Evolutionary conservation across 92 coral and sea anemone species (phyloP).

Genomic region (Phenganax marumi): DNA sequence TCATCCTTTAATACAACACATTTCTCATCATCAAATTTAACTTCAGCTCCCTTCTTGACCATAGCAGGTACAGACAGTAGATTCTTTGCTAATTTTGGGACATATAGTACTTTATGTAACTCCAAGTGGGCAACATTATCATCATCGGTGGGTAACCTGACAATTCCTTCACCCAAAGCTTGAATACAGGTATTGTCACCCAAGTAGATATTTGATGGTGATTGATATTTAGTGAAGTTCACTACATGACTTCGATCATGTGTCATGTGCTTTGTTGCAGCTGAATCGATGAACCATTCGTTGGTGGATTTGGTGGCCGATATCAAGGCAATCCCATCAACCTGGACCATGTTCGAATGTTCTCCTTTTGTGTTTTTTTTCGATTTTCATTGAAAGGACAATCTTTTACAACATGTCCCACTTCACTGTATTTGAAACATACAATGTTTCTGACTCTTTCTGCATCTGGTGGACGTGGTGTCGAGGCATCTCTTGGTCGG

Average conservation of each 20-base stretch:
- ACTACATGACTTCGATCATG: conserved; percentile 42
- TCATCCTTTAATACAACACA: conserved; percentile 45
- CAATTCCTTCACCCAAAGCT: conserved; percentile 61
- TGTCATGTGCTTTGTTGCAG: conserved; percentile 66
- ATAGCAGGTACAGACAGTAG: conserved; percentile 52
- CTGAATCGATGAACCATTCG: conserved; percentile 67
- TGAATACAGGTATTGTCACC: conserved; percentile 51
- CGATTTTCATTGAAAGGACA: conserved; percentile 27
- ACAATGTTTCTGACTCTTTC: no score
- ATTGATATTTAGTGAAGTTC: conserved; percentile 57
- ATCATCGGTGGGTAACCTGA: conserved; percentile 45
- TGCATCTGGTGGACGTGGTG: no score
- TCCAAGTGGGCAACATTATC: conserved; percentile 37
- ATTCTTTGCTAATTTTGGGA: conserved; percentile 40
- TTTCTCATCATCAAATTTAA: conserved; percentile 37
- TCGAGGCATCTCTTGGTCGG: no score
- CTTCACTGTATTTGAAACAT: neutral
- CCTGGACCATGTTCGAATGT: conserved; percentile 59
- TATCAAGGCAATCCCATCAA: conserved; percentile 58
- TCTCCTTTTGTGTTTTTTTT: conserved; percentile 34
- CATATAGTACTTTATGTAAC: conserved; percentile 43
- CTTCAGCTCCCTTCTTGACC: conserved; percentile 49
- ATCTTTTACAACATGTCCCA: conserved; percentile 36
- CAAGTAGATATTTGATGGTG: conserved; percentile 56
- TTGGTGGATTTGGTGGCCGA: conserved; percentile 39